phyloP scores from a whole-genome alignment of 2,797 vertebrate species.

The Philypnodon macrostomus region DNA sequence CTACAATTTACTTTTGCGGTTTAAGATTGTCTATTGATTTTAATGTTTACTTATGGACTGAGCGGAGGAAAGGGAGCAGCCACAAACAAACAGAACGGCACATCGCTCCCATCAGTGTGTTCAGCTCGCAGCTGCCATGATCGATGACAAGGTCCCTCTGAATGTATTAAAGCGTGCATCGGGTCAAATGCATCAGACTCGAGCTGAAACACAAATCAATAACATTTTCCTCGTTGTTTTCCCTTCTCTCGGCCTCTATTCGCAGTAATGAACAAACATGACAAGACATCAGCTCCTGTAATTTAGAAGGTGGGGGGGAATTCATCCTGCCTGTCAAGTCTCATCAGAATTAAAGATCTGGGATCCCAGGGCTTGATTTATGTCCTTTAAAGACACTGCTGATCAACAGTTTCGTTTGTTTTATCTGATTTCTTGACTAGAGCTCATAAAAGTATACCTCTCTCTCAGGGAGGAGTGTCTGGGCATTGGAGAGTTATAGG shows the following conservation, averaged over 20 bases:
- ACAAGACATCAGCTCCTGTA: slow-evolving; percentile 79
- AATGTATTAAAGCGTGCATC: slow-evolving; percentile 79
- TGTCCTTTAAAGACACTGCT: slow-evolving; percentile 51
- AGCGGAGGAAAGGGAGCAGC: slow-evolving; percentile 33
- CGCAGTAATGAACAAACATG: slow-evolving; percentile 83
- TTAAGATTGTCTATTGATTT: slow-evolving; percentile 94
- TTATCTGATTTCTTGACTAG: no score
- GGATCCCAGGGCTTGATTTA: no score
- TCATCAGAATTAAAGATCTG: slow-evolving; percentile 77
- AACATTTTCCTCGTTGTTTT: slow-evolving; percentile 76
- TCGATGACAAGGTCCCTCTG: slow-evolving; percentile 80
- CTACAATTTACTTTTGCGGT: slow-evolving; percentile 83
- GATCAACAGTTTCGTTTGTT: no score
- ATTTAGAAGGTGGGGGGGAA: slow-evolving; percentile 76
- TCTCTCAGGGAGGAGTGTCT: slow-evolving; percentile 81
- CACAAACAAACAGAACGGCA: slow-evolving; percentile 68
- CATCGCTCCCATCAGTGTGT: slow-evolving; percentile 58
- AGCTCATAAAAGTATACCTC: slow-evolving; percentile 75
- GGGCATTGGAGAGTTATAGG: slow-evolving; percentile 72
- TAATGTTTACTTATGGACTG: slow-evolving; percentile 85
- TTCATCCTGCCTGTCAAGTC: slow-evolving; percentile 69
- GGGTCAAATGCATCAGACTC: slow-evolving; percentile 80
- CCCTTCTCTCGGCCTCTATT: slow-evolving; percentile 56
- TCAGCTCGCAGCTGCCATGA: slow-evolving; percentile 70
- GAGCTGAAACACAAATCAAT: slow-evolving; percentile 79